Evolutionary conservation across 2,113 vertebrate genomes (phyloP).

Genomic region (Corydoras maculifer): DNA sequence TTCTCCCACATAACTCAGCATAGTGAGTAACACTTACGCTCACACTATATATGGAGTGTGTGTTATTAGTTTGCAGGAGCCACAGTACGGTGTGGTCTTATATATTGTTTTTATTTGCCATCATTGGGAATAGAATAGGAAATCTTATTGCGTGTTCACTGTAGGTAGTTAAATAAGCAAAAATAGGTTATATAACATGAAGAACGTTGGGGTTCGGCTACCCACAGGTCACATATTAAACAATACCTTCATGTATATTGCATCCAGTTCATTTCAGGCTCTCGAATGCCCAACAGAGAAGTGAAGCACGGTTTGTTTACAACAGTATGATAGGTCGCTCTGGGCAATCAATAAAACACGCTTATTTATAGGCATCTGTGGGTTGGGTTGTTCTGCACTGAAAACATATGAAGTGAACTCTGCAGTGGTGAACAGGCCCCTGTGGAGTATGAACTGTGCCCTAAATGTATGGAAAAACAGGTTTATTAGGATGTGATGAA

Average conservation of each 20-base stretch:
- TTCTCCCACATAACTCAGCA: no score
- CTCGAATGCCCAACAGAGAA: conserved; percentile 13
- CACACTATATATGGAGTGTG: background rate
- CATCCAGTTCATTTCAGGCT: conserved; percentile 38
- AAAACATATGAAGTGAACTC: conserved; percentile 12
- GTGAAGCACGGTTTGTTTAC: conserved; percentile 38
- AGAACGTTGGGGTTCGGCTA: conserved; percentile 53
- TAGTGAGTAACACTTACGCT: no score
- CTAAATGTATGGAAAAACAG: background rate
- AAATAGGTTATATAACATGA: conserved; percentile 56
- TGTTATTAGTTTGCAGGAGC: background rate
- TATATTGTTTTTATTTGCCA: background rate
- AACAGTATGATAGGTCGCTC: conserved; percentile 38
- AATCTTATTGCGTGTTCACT: conserved; percentile 56
- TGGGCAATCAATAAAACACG: conserved; percentile 37
- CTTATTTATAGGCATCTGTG: conserved; percentile 35
- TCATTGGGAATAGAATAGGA: conserved; percentile 54
- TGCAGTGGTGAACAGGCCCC: background rate
- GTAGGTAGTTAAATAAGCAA: conserved; percentile 58
- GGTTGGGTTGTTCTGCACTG: conserved; percentile 21
- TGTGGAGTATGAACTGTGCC: background rate
- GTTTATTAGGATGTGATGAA: no score
- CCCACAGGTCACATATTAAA: conserved; percentile 21
- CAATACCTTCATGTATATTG: conserved; percentile 55
- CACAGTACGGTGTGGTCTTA: no score